phyloP scores from a whole-genome alignment of 2,797 vertebrate species.

The Pagetopsis macropterus region DNA sequence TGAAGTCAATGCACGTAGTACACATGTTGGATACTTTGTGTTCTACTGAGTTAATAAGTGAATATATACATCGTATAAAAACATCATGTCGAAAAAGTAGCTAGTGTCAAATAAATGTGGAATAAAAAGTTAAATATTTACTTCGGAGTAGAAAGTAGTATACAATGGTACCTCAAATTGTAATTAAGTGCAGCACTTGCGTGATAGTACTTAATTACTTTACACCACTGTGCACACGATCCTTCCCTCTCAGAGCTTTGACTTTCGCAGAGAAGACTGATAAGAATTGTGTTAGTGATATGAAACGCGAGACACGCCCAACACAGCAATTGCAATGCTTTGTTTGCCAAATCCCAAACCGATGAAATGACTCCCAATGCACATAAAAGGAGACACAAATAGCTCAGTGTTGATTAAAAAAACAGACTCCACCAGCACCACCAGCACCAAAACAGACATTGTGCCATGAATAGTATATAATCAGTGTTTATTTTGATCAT shows the following conservation, averaged over 20 bases:
- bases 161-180: background rate
- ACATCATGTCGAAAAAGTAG: no score
- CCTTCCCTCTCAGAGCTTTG: conserved; percentile 7
- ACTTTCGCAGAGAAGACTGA: conserved; percentile 34
- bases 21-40: no score
- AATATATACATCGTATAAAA: no score
- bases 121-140: no score
- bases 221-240: background rate
- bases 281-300: conserved; percentile 23
- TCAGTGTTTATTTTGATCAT: conserved; percentile 48
- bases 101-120: no score
- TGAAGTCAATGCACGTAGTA: no score
- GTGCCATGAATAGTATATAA: conserved; percentile 28
- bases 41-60: no score
- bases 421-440: background rate
- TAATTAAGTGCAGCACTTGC: background rate
- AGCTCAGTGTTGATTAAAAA: conserved; percentile 25
- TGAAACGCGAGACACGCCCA: conserved; percentile 18
- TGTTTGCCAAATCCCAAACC: background rate
- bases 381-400: conserved; percentile 26
- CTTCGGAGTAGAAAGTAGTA: no score
- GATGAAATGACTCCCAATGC: conserved; percentile 1
- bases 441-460: conserved; percentile 2
- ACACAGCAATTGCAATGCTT: background rate
- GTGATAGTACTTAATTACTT: no score